Evolutionary conservation across 2,888 invertebrate species (phyloP).

Genomic region (Pandemis heparana): DNA sequence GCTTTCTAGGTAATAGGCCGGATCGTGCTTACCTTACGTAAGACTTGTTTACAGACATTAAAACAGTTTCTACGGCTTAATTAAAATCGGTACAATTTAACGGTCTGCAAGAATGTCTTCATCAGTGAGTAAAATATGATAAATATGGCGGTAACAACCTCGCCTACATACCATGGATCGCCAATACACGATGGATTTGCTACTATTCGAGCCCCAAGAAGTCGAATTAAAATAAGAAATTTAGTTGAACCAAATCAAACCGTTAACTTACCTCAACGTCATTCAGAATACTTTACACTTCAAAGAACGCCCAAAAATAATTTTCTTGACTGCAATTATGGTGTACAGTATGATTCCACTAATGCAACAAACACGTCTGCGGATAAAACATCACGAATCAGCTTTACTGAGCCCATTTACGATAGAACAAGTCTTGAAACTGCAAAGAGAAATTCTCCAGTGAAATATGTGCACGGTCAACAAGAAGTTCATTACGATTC

Average conservation of each 20-base stretch:
- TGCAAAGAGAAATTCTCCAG: slow-evolving; percentile 73
- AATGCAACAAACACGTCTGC: slow-evolving; percentile 54
- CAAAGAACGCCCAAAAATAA: slow-evolving; percentile 76
- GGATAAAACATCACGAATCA: slow-evolving; percentile 70
- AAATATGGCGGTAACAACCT: slow-evolving; percentile 78
- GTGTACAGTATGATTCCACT: slow-evolving; percentile 72
- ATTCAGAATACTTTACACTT: slow-evolving; percentile 82
- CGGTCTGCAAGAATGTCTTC: slow-evolving; percentile 9
- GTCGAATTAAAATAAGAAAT: slow-evolving; percentile 80
- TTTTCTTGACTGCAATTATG: slow-evolving; percentile 74
- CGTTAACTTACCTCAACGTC: slow-evolving; percentile 79
- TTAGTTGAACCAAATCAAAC: slow-evolving; percentile 76
- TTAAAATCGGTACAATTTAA: slow-evolving; percentile 12
- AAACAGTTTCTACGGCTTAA: slow-evolving; percentile 22
- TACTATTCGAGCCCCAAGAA: slow-evolving; percentile 90
- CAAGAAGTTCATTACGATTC: slow-evolving; percentile 80
- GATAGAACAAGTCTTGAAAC: slow-evolving; percentile 78
- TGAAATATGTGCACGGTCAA: slow-evolving; percentile 66
- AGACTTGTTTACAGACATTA: slow-evolving; percentile 34
- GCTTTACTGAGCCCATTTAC: slow-evolving; percentile 81
- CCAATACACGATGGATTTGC: slow-evolving; percentile 95
- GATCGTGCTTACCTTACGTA: slow-evolving; percentile 42
- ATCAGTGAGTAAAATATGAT: slow-evolving; percentile 51
- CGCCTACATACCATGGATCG: slow-evolving; percentile 78
- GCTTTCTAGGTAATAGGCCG: slow-evolving; percentile 64